Evolutionary conservation across 2,888 invertebrate genomes (phyloP).

Genomic region (Acrobasis consociella): DNA sequence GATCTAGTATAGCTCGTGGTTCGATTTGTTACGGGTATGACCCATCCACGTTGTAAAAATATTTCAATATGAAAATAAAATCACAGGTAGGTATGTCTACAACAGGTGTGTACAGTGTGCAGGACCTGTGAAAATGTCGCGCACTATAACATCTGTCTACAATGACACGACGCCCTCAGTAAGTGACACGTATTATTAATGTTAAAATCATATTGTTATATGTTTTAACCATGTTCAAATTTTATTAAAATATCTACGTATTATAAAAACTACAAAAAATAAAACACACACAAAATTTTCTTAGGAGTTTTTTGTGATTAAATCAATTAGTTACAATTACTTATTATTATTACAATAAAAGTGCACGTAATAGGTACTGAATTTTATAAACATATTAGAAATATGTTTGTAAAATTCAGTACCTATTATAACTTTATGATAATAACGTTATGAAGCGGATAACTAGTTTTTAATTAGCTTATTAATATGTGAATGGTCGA

Average conservation of each 20-base stretch:
- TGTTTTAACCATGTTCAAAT: no score
- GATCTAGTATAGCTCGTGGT: no score
- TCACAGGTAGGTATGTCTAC: neutral
- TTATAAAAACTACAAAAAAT: no score
- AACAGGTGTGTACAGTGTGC: neutral
- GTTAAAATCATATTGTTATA: no score
- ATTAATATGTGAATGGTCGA: neutral
- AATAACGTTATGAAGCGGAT: neutral
- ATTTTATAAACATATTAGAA: no score
- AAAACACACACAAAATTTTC: no score
- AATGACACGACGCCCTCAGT: conserved; percentile 2
- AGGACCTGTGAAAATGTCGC: neutral
- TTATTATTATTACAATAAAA: neutral
- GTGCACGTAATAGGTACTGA: no score
- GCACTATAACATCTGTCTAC: neutral
- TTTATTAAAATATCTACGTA: no score
- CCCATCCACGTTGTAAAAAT: no score
- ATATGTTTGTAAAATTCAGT: no score
- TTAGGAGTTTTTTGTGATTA: neutral
- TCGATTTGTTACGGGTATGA: no score
- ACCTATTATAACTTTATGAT: neutral
- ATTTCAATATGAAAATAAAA: neutral
- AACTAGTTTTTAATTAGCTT: conserved; percentile 7
- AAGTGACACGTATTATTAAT: no score
- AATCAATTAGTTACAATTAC: neutral